Conservation (phyloP, 2,797 vertebrate species). For the Pipistrellus kuhlii region DNA sequence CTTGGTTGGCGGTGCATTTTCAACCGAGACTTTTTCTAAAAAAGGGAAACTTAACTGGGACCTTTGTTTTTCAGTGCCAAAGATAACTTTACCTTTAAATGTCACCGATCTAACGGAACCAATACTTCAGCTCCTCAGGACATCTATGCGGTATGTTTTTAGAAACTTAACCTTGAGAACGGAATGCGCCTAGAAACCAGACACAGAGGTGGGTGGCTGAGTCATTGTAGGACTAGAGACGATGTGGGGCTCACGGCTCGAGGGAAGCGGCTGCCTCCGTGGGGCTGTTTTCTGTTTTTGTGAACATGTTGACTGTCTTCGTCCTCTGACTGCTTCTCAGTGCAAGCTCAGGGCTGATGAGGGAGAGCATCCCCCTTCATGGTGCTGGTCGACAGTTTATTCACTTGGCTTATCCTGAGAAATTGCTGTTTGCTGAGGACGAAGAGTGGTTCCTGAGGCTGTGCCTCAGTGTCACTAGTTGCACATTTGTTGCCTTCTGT, state of each 20-base stretch:
- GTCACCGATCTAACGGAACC: conserved; percentile 99
- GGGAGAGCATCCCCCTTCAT: rapidly evolving
- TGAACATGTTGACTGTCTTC: background rate
- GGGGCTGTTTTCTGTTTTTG: background rate
- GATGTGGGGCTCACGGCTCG: too few relatives aligned
- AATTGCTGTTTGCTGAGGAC: background rate
- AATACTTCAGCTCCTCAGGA: conserved; percentile 98
- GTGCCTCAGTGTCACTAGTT: background rate
- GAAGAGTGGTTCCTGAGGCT: background rate
- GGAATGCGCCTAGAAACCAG: background rate
- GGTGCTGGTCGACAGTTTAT: background rate
- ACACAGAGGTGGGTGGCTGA: background rate
- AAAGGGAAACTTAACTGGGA: background rate
- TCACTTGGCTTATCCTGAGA: background rate
- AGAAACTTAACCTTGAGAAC: background rate
- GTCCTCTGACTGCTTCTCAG: background rate
- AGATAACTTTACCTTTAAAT: conserved; percentile 99
- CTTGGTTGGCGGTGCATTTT: background rate
- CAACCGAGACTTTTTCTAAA: background rate
- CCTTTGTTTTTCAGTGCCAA: conserved; percentile 91
- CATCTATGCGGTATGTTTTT: conserved; percentile 96
- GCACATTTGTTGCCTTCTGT: rapidly evolving
- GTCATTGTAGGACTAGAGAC: background rate
- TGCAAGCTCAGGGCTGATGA: background rate
- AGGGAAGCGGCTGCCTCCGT: rapidly evolving